A percentile compares a stretch with the other conserved stretches of the same genome.
Conservation (phyloP, 2,113 vertebrate species). For the Sciurus niger region DNA sequence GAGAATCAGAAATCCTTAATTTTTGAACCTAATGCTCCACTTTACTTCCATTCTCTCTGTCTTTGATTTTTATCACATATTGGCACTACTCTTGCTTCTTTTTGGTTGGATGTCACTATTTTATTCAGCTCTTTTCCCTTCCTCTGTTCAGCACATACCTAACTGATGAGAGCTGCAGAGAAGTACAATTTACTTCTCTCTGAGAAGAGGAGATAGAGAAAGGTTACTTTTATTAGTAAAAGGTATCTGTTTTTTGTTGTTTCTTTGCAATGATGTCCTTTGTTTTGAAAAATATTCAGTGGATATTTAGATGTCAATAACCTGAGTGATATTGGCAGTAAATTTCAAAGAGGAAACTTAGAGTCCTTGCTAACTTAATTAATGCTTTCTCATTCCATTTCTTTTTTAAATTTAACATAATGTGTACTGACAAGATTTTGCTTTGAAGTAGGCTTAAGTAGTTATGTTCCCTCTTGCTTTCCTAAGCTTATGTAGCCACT, state of each 20-base stretch:
- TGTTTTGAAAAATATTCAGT: constrained; percentile 29
- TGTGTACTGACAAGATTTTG: neutral
- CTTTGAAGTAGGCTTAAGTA: neutral
- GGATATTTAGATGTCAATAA: neutral
- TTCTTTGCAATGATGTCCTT: constrained; percentile 52
- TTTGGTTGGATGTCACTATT: constrained; percentile 32
- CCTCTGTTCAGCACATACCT: constrained; percentile 83
- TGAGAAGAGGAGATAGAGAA: constrained; percentile 82
- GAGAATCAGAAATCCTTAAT: neutral
- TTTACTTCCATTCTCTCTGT: neutral
- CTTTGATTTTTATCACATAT: neutral
- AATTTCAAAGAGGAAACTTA: neutral
- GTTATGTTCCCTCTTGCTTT: neutral
- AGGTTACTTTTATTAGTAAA: constrained; percentile 79
- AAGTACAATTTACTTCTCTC: constrained; percentile 81
- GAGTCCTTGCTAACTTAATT: neutral
- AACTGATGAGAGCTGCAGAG: constrained; percentile 84
- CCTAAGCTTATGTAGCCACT: neutral
- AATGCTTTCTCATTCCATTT: neutral
- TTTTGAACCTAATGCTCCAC: neutral
- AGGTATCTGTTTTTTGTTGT: constrained; percentile 77
- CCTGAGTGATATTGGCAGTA: neutral
- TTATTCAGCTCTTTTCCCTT: constrained; percentile 79
- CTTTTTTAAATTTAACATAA: neutral
- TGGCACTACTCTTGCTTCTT: neutral